Percentiles rank a stretch among this genome's conserved stretches.
Conservation (phyloP, 2,797 vertebrate genomes). For the Knipowitschia caucasica region DNA sequence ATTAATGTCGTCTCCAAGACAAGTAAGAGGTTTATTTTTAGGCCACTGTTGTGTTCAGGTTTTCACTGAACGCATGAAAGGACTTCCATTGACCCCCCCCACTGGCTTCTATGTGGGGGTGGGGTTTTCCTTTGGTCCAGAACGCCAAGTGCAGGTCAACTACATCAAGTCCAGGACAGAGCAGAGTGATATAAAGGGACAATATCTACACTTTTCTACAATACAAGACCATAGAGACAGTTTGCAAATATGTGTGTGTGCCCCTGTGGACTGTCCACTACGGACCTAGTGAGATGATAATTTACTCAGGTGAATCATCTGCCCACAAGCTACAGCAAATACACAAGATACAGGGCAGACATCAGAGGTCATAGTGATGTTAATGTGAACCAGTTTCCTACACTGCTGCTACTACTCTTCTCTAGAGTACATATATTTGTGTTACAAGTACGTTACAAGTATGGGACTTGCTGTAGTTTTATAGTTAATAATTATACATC, state of each 20-base stretch:
- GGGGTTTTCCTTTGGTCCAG: conserved; percentile 51
- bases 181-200: conserved; percentile 14
- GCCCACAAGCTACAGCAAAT: conserved; percentile 46
- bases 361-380: conserved; percentile 11
- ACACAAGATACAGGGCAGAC: conserved; percentile 26
- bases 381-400: neutral
- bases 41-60: conserved; percentile 63
- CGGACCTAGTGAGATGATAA: neutral
- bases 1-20: conserved; percentile 54
- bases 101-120: conserved; percentile 44
- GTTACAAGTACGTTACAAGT: too few species aligned
- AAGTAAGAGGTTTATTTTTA: conserved; percentile 72
- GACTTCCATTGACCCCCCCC: conserved; percentile 56
- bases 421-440: too few species aligned
- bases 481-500: too few species aligned
- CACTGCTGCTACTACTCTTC: too few species aligned
- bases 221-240: conserved; percentile 3
- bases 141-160: conserved; percentile 62
- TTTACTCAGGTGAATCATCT: conserved; percentile 45
- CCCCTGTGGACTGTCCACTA: conserved; percentile 16
- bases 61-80: conserved; percentile 68
- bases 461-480: too few species aligned
- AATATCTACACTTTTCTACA: conserved; percentile 6
- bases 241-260: conserved; percentile 2
- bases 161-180: conserved; percentile 38